These are phyloP conservation scores for Hydriomena furcata DNA, from an alignment of 2,888 invertebrate species.

Conservation along the genomic window DNA sequence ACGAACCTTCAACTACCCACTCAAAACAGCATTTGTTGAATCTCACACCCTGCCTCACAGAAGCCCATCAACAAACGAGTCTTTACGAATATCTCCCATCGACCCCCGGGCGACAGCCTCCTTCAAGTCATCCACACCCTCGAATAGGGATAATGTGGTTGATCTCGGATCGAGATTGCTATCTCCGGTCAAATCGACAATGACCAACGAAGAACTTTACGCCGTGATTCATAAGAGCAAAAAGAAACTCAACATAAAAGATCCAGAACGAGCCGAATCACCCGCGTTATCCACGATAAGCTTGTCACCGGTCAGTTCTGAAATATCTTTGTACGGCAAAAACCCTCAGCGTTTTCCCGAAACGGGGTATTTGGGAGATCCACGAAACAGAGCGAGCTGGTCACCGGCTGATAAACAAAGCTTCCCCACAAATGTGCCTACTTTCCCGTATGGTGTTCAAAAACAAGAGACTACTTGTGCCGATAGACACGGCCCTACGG, in stretches of 20 bases:
- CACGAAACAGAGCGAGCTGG: conserved; percentile 85
- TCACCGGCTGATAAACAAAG: conserved; percentile 80
- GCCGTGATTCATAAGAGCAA: conserved; percentile 91
- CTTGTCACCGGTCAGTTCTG: conserved; percentile 79
- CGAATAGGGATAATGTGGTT: conserved; percentile 75
- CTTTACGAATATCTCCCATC: conserved; percentile 86
- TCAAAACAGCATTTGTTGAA: conserved; percentile 43
- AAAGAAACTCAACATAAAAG: conserved; percentile 87
- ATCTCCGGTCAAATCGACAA: conserved; percentile 88
- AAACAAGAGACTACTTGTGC: conserved; percentile 81
- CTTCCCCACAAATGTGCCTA: conserved; percentile 48
- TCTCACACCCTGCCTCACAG: conserved; percentile 39
- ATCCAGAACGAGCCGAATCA: conserved; percentile 77
- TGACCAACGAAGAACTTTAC: conserved; percentile 91
- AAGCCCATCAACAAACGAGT: conserved; percentile 53
- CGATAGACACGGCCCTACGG: conserved; percentile 84
- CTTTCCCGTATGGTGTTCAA: conserved; percentile 46
- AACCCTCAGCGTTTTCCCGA: conserved; percentile 80
- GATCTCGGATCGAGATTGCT: conserved; percentile 80
- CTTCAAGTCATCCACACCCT: conserved; percentile 88
- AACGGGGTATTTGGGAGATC: conserved; percentile 84
- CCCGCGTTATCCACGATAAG: conserved; percentile 72
- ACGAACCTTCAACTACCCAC: conserved; percentile 47
- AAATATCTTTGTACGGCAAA: conserved; percentile 70
- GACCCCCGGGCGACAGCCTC: conserved; percentile 84